phyloP scores from a whole-genome alignment of 2,113 vertebrate genomes.

The Todiramphus saurophagus region DNA sequence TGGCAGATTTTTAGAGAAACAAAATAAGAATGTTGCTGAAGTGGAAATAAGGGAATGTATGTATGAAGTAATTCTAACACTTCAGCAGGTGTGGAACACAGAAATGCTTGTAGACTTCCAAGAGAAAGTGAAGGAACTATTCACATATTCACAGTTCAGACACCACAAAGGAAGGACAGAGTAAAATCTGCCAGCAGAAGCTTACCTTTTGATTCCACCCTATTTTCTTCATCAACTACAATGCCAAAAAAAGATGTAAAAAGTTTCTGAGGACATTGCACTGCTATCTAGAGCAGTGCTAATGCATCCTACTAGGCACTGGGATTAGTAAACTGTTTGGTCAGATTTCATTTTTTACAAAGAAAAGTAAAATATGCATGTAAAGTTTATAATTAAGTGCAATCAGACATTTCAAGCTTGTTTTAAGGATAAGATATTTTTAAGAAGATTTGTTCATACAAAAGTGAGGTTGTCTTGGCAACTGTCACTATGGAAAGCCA shows the following conservation, averaged over 20 bases:
- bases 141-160: not conserved
- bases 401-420: slow-evolving; percentile 4
- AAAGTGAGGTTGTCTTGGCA: slow-evolving; percentile 57
- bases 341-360: not conserved
- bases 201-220: not conserved
- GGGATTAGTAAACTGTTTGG: not conserved
- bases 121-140: not conserved
- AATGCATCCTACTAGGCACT: not conserved
- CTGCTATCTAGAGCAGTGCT: not conserved
- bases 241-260: not conserved
- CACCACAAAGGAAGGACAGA: not conserved
- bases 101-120: not conserved
- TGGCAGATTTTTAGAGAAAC: not conserved
- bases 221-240: not conserved
- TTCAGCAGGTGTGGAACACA: not conserved
- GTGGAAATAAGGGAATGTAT: not conserved
- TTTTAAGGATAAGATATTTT: slow-evolving; percentile 38
- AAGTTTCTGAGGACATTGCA: not conserved
- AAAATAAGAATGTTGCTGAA: not conserved
- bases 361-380: not conserved
- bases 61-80: not conserved
- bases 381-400: not conserved
- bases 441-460: slow-evolving; percentile 7
- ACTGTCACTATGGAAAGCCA: slow-evolving; percentile 45
- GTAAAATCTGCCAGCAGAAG: not conserved